Percentiles rank a stretch among this genome's conserved stretches.
These are phyloP conservation scores for Sipha maydis DNA, from an alignment of 2,888 invertebrate species.

Conservation along the genomic window DNA sequence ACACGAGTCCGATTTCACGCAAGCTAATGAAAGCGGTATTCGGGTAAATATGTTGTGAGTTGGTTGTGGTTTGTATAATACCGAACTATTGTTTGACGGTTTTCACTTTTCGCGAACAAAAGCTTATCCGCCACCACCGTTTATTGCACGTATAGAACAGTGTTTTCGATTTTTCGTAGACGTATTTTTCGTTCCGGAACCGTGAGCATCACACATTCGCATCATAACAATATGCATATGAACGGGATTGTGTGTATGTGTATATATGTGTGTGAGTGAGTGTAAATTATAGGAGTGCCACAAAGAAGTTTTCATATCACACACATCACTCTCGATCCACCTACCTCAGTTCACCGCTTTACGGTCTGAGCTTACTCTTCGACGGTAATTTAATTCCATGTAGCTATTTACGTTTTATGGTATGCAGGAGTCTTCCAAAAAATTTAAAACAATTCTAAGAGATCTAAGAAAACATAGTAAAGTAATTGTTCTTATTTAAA, in stretches of 20 bases:
- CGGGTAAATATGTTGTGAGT: not conserved
- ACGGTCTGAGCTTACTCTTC: not conserved
- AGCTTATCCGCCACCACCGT: not conserved
- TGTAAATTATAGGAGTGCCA: not conserved
- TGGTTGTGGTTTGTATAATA: too few relatives aligned
- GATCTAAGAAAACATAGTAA: too few relatives aligned
- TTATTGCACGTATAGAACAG: not conserved
- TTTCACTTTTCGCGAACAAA: not conserved
- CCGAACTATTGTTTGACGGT: not conserved
- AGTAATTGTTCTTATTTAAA: too few relatives aligned
- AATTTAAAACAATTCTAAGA: too few relatives aligned
- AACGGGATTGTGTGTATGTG: not conserved
- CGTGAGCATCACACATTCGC: not conserved
- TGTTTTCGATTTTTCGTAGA: not conserved
- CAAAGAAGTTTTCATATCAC: not conserved
- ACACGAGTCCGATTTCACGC: not conserved
- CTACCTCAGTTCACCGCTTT: not conserved
- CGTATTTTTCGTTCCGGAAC: slow-evolving; percentile 3
- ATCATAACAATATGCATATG: not conserved
- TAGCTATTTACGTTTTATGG: not conserved
- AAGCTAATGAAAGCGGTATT: not conserved
- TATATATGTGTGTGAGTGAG: not conserved
- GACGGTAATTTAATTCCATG: not conserved
- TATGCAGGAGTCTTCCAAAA: too few relatives aligned
- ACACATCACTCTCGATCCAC: not conserved